phyloP scores from a whole-genome alignment of 1,140 invertebrate species.

The Conus ventricosus region DNA sequence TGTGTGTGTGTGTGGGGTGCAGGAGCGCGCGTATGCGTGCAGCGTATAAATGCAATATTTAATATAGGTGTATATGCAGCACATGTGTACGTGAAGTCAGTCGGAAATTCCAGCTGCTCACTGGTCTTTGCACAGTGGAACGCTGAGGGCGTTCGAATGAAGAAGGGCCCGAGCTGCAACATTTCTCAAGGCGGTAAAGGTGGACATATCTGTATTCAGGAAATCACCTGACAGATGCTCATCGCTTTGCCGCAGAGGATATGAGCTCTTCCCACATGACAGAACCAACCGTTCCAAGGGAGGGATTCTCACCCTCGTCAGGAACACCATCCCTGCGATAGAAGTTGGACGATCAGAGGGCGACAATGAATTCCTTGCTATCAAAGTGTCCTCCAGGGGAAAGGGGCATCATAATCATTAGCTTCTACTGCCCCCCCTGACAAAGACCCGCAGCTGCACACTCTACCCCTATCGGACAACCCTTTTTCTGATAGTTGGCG shows the following conservation, averaged over 20 bases:
- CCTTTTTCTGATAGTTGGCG: not conserved
- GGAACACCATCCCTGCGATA: constrained; percentile 32
- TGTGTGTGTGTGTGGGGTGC: too few species aligned
- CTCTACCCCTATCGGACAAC: constrained; percentile 1
- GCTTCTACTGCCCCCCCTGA: constrained; percentile 34
- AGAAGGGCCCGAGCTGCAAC: constrained; percentile 36
- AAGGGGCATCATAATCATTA: constrained; percentile 30
- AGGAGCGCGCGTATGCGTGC: too few species aligned
- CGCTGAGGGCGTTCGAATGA: constrained; percentile 30
- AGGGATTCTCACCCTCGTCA: constrained; percentile 28
- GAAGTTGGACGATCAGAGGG: constrained; percentile 23
- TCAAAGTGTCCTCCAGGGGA: constrained; percentile 32
- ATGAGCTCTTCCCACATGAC: constrained; percentile 16
- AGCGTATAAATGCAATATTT: too few species aligned
- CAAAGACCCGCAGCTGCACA: constrained; percentile 33
- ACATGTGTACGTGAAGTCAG: too few species aligned
- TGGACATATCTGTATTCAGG: constrained; percentile 42
- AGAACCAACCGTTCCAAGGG: constrained; percentile 28
- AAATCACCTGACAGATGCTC: constrained; percentile 26
- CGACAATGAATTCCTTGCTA: constrained; percentile 24
- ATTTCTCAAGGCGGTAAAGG: constrained; percentile 23
- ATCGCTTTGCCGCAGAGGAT: constrained; percentile 27
- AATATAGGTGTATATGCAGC: too few species aligned
- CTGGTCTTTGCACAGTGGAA: constrained; percentile 33
- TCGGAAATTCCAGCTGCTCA: constrained; percentile 22